A percentile compares a stretch with the other conserved stretches of the same genome.
Evolutionary conservation across 2,797 vertebrate genomes (phyloP).

Genomic region (Natrix natrix): DNA sequence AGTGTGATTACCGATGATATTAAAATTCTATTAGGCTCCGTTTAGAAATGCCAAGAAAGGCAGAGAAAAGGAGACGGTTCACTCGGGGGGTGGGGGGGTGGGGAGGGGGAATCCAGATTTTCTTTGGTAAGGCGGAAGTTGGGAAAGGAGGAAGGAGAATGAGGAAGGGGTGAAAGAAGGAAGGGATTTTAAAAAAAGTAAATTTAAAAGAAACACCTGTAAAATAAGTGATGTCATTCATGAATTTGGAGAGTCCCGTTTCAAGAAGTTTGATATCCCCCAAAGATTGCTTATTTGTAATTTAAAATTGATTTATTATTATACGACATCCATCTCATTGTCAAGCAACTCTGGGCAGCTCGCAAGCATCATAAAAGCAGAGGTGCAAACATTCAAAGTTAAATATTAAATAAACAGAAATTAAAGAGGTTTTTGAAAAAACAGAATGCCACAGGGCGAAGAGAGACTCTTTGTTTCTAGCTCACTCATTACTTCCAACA

Average conservation of each 20-base stretch:
- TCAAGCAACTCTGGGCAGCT: background rate
- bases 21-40: constrained; percentile 69
- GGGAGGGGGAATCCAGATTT: background rate
- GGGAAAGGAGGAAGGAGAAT: background rate
- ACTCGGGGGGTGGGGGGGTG: background rate
- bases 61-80: background rate
- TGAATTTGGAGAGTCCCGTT: background rate
- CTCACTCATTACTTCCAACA: background rate
- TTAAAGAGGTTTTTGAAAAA: background rate
- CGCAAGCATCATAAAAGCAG: no score
- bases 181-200: no score
- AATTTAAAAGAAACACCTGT: no score
- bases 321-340: background rate
- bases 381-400: background rate
- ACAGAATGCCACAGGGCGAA: background rate
- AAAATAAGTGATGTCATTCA: background rate
- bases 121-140: background rate
- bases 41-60: constrained; percentile 34
- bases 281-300: background rate
- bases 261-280: background rate
- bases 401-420: background rate
- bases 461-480: background rate
- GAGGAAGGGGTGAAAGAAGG: background rate
- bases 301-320: background rate
- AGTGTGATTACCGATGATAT: constrained; percentile 70